A percentile compares a stretch with the other conserved stretches of the same genome.
Evolutionary conservation across 1,140 invertebrate species (phyloP).

Genomic region (Ooceraea biroi): DNA sequence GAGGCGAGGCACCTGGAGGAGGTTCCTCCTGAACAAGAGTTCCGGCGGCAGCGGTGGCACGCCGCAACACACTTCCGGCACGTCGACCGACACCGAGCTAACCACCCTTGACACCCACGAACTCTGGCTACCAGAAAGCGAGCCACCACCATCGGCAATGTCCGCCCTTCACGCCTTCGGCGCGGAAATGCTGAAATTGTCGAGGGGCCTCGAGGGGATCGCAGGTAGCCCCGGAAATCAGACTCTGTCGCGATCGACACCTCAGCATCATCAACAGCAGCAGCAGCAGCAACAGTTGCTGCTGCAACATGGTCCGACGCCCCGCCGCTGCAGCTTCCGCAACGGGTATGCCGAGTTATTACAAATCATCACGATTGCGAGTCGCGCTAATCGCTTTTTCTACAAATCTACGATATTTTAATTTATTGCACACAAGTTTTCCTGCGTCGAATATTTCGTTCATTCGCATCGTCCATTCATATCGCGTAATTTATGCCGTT

Average conservation of each 20-base stretch:
- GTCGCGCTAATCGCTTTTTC: not conserved
- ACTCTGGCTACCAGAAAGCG: conserved; percentile 92
- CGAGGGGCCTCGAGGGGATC: conserved; percentile 90
- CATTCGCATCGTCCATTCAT: too few relatives aligned
- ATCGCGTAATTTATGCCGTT: too few relatives aligned
- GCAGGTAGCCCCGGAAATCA: conserved; percentile 72
- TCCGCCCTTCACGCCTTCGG: conserved; percentile 93
- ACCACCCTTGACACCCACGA: conserved; percentile 93
- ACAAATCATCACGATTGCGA: not conserved
- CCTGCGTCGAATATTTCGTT: too few relatives aligned
- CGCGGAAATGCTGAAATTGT: conserved; percentile 93
- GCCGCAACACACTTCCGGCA: conserved; percentile 90
- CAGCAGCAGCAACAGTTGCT: conserved; percentile 69
- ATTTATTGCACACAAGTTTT: too few relatives aligned
- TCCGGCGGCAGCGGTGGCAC: conserved; percentile 84
- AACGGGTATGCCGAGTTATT: conserved; percentile 76
- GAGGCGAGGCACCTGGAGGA: conserved; percentile 89
- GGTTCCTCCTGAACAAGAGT: conserved; percentile 85
- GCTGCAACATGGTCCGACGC: conserved; percentile 67
- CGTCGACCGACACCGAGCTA: conserved; percentile 93
- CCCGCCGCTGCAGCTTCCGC: conserved; percentile 76
- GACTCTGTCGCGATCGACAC: conserved; percentile 69
- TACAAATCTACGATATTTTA: not conserved
- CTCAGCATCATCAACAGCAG: conserved; percentile 72
- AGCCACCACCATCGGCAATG: conserved; percentile 92